Base-by-base conservation (phyloP, 1,140 invertebrate genomes). In the Psix sp. region DNA sequence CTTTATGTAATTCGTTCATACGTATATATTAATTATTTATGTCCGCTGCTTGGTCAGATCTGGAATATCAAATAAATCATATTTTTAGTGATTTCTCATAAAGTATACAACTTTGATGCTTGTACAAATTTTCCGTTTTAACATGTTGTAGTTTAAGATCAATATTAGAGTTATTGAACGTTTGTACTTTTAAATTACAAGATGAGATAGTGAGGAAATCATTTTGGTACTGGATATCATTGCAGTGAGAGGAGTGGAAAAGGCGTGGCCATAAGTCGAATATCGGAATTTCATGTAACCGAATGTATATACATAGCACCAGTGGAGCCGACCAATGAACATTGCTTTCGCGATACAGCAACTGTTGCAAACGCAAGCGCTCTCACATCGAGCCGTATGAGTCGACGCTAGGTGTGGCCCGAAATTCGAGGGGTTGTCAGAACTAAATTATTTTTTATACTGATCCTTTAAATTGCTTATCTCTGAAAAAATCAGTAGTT, bases 321-420 rank as follows among this genome's bases (percentile, higher is more conserved):
- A 14, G 42, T 15, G 24, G 57, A 68, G 11, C 52, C 62, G 59
- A 63, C 80, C 80, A 81, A 81, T 80, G 31, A 52, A 43, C 18
- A 15, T 31, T 35, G 31, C 40, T 26, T 56, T 29, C 42, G 10
- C 17, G 36, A 59, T 70, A 48, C 70, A 56, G 80, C 48, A 81
- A 81, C 80, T 74, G 80, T 81, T 81, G 77, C 79, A 81, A 81
- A 81, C 80, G 80, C 80, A 81, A 81, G 80, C 80, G 80, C 80
- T 67, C 63, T 80, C 33, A 68, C 17, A 40, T 39, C 46, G 0
- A 10, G 38, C 63, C 1, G 6, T 7, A 3, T 16, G 43, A 52
- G 29, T 52, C 46, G 48, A 46, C 24, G 43, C 35, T 57, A 67
- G 63, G 63, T 67, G 63, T 57, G 51, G 42, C 63, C 63, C 9